phyloP scores from a whole-genome alignment of 2,888 invertebrate species.

The Tachina lurida region DNA sequence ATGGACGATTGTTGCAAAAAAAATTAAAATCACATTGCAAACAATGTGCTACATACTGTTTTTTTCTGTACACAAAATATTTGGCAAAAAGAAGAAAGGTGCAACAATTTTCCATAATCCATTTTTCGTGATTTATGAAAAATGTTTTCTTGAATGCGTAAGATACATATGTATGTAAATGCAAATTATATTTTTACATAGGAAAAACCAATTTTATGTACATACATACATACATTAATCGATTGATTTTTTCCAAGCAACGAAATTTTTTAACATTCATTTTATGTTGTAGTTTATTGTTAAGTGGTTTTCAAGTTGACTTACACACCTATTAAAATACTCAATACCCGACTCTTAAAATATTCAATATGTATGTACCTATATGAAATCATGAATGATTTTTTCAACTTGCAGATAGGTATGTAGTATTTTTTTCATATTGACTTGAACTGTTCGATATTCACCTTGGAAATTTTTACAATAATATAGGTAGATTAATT shows the following conservation, averaged over 20 bases:
- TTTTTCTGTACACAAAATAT: conserved; percentile 29
- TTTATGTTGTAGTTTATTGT: conserved; percentile 49
- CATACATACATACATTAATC: conserved; percentile 30
- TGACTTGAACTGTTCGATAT: no score
- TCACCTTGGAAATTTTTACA: no score
- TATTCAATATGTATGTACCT: no score
- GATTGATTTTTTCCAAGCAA: conserved; percentile 43
- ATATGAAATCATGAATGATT: not conserved
- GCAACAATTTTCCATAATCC: conserved; percentile 75
- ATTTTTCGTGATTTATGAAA: conserved; percentile 61
- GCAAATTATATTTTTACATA: conserved; percentile 46
- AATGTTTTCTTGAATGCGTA: conserved; percentile 69
- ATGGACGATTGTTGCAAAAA: conserved; percentile 59
- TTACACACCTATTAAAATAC: not conserved
- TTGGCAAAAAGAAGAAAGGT: conserved; percentile 36
- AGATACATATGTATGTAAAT: conserved; percentile 61
- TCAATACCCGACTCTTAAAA: not conserved
- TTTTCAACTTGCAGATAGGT: not conserved
- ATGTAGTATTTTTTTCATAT: no score
- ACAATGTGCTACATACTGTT: conserved; percentile 39
- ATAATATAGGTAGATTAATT: no score
- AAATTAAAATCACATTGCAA: conserved; percentile 56
- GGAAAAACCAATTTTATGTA: conserved; percentile 57
- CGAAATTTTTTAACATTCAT: conserved; percentile 11
- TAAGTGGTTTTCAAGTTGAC: conserved; percentile 14